phyloP scores from a whole-genome alignment of 2,888 invertebrate species.

The Pediacus dermestoides region DNA sequence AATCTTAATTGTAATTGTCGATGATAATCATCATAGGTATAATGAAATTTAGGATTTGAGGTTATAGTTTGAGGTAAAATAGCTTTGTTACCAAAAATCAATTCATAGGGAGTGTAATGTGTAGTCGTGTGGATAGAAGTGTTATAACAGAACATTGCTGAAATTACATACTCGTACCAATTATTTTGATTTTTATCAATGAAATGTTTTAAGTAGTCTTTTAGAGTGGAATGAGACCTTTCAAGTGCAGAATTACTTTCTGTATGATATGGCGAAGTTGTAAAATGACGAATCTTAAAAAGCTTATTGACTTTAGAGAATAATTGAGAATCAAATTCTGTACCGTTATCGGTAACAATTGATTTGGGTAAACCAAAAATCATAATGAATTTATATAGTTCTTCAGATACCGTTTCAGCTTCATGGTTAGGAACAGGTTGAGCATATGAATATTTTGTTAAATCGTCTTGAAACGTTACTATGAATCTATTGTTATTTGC shows the following conservation, averaged over 20 bases:
- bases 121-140: conserved; percentile 32
- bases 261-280: conserved; percentile 29
- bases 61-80: conserved; percentile 17
- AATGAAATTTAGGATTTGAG: neutral
- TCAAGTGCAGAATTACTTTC: conserved; percentile 29
- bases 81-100: conserved; percentile 30
- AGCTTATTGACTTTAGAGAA: conserved; percentile 31
- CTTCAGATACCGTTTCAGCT: conserved; percentile 32
- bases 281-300: conserved; percentile 9
- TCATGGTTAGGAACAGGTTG: conserved; percentile 34
- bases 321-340: conserved; percentile 30
- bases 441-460: conserved; percentile 37
- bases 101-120: conserved; percentile 33
- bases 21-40: conserved; percentile 2
- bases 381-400: conserved; percentile 26
- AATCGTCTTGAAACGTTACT: conserved; percentile 33
- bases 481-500: conserved; percentile 29
- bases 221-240: conserved; percentile 35
- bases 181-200: conserved; percentile 31
- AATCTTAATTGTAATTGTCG: neutral
- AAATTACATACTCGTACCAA: conserved; percentile 37
- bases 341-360: conserved; percentile 34
- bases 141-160: conserved; percentile 35
- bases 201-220: conserved; percentile 35
- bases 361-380: conserved; percentile 32